A percentile compares a stretch with the other conserved stretches of the same genome.
phyloP scores from a whole-genome alignment of 2,888 invertebrate genomes.

The Drymonia ruficornis region DNA sequence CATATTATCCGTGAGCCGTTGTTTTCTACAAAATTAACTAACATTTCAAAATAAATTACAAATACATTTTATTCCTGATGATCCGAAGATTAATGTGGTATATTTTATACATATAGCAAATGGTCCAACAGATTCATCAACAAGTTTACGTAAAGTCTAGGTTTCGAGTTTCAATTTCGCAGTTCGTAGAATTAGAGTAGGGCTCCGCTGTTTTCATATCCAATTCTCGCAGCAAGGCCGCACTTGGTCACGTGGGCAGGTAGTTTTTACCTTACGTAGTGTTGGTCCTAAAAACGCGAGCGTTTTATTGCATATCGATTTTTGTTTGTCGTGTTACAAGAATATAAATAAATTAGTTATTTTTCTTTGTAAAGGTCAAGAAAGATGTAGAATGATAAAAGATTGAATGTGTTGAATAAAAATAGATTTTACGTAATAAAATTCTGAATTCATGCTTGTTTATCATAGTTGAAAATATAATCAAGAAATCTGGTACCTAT shows the following conservation, averaged over 20 bases:
- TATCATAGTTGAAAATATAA: no score
- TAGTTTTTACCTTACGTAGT: conserved; percentile 28
- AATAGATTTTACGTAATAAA: not conserved
- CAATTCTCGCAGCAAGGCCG: conserved; percentile 34
- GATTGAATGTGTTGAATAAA: not conserved
- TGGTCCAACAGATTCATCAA: no score
- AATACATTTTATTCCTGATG: no score
- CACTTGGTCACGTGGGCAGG: conserved; percentile 25
- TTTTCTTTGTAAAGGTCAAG: conserved; percentile 2
- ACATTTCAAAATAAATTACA: no score
- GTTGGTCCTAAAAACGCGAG: conserved; percentile 15
- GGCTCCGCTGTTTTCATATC: conserved; percentile 15
- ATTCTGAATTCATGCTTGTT: not conserved
- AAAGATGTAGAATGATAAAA: not conserved
- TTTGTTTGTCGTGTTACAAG: conserved; percentile 5
- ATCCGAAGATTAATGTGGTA: no score
- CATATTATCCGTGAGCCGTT: no score
- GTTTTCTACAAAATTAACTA: no score
- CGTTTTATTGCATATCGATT: conserved; percentile 11
- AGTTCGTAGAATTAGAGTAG: not conserved
- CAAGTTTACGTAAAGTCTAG: no score
- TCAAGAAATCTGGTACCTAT: no score
- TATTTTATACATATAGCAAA: no score
- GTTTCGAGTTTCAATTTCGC: not conserved
- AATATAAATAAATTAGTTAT: conserved; percentile 2